Percentiles rank a stretch among this genome's conserved stretches.
phyloP scores from a whole-genome alignment of 2,113 vertebrate genomes.

The Oxygymnocypris stewartii region DNA sequence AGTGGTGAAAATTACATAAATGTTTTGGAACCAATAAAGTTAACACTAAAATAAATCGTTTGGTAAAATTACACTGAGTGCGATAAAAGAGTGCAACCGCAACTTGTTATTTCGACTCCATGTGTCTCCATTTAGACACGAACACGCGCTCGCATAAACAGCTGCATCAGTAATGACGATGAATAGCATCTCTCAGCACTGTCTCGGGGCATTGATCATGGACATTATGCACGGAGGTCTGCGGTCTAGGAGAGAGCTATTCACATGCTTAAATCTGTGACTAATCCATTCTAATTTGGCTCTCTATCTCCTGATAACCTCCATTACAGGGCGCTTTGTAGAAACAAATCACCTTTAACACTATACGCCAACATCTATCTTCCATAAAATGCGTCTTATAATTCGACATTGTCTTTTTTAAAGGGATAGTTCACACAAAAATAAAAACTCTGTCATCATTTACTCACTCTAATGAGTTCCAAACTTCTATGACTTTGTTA shows the following conservation, averaged over 20 bases:
- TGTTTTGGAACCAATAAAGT: neutral
- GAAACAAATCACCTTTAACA: slow-evolving; percentile 52
- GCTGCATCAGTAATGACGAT: slow-evolving; percentile 68
- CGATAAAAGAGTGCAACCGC: slow-evolving; percentile 39
- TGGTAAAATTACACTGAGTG: neutral
- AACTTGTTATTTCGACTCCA: slow-evolving; percentile 6
- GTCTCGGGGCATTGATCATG: slow-evolving; percentile 64
- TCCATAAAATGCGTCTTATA: slow-evolving; percentile 52
- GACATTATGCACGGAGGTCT: slow-evolving; percentile 59
- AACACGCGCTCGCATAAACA: slow-evolving; percentile 38
- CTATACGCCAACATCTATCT: slow-evolving; percentile 57
- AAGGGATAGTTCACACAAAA: neutral
- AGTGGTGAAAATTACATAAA: neutral
- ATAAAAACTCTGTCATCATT: neutral
- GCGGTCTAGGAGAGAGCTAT: slow-evolving; percentile 38
- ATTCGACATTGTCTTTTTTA: slow-evolving; percentile 55
- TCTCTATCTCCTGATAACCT: slow-evolving; percentile 65
- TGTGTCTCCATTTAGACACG: slow-evolving; percentile 5
- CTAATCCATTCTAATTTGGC: slow-evolving; percentile 74
- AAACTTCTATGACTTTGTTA: neutral
- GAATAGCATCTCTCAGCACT: slow-evolving; percentile 59
- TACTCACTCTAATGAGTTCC: neutral
- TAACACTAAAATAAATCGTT: neutral
- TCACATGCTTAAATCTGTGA: slow-evolving; percentile 63
- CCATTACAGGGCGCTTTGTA: slow-evolving; percentile 34